phyloP scores from a whole-genome alignment of 2,113 vertebrate genomes.

The Myrmecophaga tridactyla region DNA sequence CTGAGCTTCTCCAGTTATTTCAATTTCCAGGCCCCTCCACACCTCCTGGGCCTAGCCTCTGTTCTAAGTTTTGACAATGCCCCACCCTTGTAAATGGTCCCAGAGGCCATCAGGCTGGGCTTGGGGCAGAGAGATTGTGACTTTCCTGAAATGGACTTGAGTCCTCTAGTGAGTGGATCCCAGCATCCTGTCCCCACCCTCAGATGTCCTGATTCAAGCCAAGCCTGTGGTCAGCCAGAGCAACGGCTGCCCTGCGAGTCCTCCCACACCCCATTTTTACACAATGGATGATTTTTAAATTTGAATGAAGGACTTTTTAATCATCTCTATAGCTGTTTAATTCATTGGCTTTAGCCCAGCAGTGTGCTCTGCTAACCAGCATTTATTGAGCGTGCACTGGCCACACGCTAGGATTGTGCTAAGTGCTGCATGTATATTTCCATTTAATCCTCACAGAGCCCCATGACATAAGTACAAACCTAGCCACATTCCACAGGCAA shows the following conservation, averaged over 20 bases:
- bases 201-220: neutral
- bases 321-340: neutral
- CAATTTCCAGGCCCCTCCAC: neutral
- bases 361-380: neutral
- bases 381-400: neutral
- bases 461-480: neutral
- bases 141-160: neutral
- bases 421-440: neutral
- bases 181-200: neutral
- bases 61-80: neutral
- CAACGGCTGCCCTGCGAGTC: neutral
- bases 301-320: neutral
- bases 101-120: neutral
- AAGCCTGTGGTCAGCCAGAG: neutral
- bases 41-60: neutral
- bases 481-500: neutral
- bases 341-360: constrained; percentile 7
- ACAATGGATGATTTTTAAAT: neutral
- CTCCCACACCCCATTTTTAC: neutral
- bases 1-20: neutral
- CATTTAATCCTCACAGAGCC: neutral
- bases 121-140: neutral
- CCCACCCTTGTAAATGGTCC: neutral
- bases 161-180: neutral
- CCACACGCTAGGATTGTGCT: neutral